Evolutionary conservation across 2,113 vertebrate genomes (phyloP), one percentile per base, ranked within the genome.

Genomic region (Platichthys flesus): DNA sequence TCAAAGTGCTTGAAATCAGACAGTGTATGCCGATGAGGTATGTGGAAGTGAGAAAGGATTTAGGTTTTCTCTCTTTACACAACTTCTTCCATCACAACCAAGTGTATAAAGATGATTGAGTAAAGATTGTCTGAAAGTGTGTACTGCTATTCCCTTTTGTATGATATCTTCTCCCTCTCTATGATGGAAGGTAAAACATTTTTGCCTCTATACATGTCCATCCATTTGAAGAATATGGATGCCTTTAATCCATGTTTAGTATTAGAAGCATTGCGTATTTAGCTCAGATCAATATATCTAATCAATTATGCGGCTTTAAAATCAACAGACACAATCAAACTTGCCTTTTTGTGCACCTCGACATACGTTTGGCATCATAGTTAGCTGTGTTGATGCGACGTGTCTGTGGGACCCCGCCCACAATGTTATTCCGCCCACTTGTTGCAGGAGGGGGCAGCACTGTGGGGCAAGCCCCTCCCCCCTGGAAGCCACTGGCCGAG

Each of bases 351-450:
- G 49, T 59, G 57, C 57, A 80, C 55, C 52, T 64, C 24, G 12
- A 40, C 78, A 62, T 76, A 49, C 51, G 37, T 74, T 40, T 65
- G 9, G 18, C 83, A 42, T 85, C 74, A 71, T 71, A 62, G 54
- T 58, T 84, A 75, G 81, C 56, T 88, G 73, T 89, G 42, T 79
- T 89, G 79, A 76, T 85, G 79, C 88, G 61, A 70, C 62, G 67
- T 81, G n/a, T 89, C 58, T 67, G 92, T 90, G 92, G 90, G 91
- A 91, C 76, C 52, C 78, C 42, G 89, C 94, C 95, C 95, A 95
- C 96, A 77, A 81, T 96, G 93, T 99, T 95, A 94, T 97, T 95
- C 94, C 96, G 63, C 97, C 97, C 96, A 94, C 96, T 93, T 82
- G 79, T 99, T 97, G 91, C 97, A 99, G 98, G 96, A 98, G 95